phyloP scores from a whole-genome alignment of 2,797 vertebrate species.

The Novumbra hubbsi region DNA sequence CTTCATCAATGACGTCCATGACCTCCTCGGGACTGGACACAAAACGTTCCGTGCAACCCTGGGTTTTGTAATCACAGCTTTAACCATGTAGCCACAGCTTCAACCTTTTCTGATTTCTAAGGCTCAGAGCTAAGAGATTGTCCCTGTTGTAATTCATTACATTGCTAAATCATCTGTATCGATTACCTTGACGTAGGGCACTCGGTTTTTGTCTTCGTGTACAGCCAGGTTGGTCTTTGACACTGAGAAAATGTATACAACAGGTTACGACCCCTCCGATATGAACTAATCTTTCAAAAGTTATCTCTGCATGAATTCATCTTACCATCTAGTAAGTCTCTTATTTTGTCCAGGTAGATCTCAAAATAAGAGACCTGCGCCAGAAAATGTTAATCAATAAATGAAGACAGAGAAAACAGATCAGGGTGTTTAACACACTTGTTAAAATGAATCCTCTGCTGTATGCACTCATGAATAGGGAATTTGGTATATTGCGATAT shows the following conservation, averaged over 20 bases:
- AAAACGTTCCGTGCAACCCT: slow-evolving; percentile 90
- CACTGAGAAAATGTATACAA: slow-evolving; percentile 62
- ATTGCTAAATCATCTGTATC: neutral
- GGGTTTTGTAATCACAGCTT: neutral
- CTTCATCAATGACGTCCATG: slow-evolving; percentile 94
- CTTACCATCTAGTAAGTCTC: slow-evolving; percentile 89
- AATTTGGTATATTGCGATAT: no score
- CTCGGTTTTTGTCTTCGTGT: slow-evolving; percentile 93
- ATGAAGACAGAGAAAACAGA: no score
- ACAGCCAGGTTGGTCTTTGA: slow-evolving; percentile 93
- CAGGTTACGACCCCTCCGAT: neutral
- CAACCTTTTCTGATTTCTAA: neutral
- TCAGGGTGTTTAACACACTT: no score
- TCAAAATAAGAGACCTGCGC: slow-evolving; percentile 91
- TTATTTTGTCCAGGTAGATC: slow-evolving; percentile 94
- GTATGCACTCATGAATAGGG: no score
- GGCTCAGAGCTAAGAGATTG: neutral
- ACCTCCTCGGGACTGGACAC: slow-evolving; percentile 93
- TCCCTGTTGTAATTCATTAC: neutral
- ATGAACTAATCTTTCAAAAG: neutral
- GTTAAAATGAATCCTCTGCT: no score
- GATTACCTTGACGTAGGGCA: slow-evolving; percentile 90
- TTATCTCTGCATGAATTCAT: neutral
- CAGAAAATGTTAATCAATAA: slow-evolving; percentile 3
- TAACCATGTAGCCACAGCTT: no score